These are phyloP conservation scores for Rhipidura dahli DNA, from an alignment of 2,113 vertebrate species.

Conservation along the genomic window DNA sequence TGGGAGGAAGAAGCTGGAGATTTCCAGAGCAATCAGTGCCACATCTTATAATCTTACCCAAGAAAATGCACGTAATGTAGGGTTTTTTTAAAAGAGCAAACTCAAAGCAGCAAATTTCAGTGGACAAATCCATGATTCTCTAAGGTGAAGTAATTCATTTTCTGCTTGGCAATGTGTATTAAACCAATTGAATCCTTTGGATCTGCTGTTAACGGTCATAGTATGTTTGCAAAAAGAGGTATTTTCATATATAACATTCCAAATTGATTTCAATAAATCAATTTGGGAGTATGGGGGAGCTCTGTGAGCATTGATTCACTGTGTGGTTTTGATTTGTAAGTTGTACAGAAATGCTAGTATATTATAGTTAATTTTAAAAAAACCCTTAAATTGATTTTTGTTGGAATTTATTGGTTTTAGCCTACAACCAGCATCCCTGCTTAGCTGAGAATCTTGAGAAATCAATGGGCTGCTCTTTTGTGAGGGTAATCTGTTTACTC, in stretches of 20 bases:
- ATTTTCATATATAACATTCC: neutral
- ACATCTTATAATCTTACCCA: neutral
- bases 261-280: neutral
- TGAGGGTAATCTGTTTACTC: neutral
- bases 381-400: neutral
- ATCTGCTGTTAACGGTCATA: neutral
- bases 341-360: neutral
- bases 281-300: neutral
- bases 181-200: neutral
- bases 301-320: neutral
- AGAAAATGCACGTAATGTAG: neutral
- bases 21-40: neutral
- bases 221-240: neutral
- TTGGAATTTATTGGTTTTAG: neutral
- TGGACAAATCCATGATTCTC: neutral
- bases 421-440: neutral
- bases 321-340: neutral
- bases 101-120: neutral
- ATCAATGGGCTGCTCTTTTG: neutral
- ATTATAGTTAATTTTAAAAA: neutral
- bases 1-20: neutral
- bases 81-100: neutral
- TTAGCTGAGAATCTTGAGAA: neutral
- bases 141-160: neutral
- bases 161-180: neutral